Evolutionary conservation across 1,140 invertebrate species (phyloP).

Genomic region (Cryptotermes secundus): DNA sequence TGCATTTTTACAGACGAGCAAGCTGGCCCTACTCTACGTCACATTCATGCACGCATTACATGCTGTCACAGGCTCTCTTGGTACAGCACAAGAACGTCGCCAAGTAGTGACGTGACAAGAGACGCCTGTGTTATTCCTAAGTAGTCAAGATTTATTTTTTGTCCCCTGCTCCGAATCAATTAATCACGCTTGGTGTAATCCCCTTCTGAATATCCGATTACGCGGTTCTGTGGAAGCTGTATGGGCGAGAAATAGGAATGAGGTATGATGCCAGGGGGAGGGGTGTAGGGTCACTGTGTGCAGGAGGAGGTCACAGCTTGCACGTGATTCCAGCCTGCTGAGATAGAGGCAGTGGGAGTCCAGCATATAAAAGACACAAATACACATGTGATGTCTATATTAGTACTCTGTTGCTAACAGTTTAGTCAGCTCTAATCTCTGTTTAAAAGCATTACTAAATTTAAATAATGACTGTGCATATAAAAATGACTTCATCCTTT

Average conservation of each 20-base stretch:
- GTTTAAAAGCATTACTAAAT: no score
- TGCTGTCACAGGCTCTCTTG: no score
- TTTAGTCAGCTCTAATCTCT: no score
- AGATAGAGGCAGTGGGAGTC: no score
- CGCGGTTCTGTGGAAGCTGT: conserved; percentile 27
- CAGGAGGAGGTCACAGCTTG: conserved; percentile 5
- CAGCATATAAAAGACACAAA: not conserved
- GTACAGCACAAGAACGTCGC: no score
- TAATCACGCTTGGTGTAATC: conserved; percentile 33
- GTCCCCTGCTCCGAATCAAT: conserved; percentile 18
- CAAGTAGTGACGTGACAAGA: not conserved
- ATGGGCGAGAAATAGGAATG: no score
- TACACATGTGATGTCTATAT: not conserved
- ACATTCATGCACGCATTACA: no score
- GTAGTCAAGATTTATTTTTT: conserved; percentile 11
- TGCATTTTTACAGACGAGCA: no score
- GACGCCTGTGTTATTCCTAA: not conserved
- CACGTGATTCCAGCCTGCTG: not conserved
- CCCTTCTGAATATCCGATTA: conserved; percentile 32
- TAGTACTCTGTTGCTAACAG: not conserved
- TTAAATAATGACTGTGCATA: no score
- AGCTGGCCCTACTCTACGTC: no score
- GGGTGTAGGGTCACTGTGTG: not conserved
- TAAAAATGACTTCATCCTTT: no score
- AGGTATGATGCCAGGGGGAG: not conserved